Percentiles rank a stretch among this genome's conserved stretches.
Conservation (phyloP, 1,140 invertebrate species). For the Ceratina calcarata region DNA sequence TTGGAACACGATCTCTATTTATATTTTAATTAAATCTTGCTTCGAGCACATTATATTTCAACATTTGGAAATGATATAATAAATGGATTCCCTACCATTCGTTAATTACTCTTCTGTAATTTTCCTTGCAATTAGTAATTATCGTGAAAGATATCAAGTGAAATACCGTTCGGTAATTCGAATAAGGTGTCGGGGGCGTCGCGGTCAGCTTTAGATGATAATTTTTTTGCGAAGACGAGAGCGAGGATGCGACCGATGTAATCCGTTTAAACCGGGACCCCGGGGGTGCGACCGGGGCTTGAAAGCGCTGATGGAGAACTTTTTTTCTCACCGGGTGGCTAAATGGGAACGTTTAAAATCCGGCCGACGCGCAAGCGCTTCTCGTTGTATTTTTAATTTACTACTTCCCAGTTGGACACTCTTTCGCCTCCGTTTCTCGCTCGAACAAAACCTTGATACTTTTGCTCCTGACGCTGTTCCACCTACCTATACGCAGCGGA, state of each 20-base stretch:
- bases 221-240: background rate
- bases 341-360: conserved; percentile 19
- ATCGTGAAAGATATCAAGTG: no score
- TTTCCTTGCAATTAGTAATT: no score
- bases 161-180: no score
- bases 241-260: conserved; percentile 9
- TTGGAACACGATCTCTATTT: no score
- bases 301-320: conserved; percentile 27
- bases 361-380: background rate
- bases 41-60: no score
- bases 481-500: no score
- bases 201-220: no score
- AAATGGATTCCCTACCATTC: no score
- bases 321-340: conserved; percentile 7
- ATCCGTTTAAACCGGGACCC: conserved; percentile 5
- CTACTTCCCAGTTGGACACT: background rate
- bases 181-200: no score
- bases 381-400: conserved; percentile 35
- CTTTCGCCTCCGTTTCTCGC: background rate
- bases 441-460: conserved; percentile 20
- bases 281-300: background rate
- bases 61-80: no score
- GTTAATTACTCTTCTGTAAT: no score
- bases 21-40: no score
- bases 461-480: background rate